These are phyloP conservation scores for Amblyornis subalaris DNA, from an alignment of 2,113 vertebrate species.

Conservation along the genomic window DNA sequence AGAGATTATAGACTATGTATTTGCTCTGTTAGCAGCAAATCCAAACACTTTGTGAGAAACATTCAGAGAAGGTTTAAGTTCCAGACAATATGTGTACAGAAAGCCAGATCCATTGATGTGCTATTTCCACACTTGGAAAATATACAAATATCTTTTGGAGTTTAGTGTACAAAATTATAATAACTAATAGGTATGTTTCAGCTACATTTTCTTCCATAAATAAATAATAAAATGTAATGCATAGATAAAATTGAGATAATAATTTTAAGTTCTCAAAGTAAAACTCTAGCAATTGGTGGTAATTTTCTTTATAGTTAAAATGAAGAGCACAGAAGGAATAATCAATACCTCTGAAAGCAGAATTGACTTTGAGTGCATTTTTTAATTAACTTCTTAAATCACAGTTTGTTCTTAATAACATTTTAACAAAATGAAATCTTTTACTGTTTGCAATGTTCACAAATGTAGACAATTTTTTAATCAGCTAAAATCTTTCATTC, in stretches of 20 bases:
- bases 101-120: neutral
- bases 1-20: neutral
- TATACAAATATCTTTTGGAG: neutral
- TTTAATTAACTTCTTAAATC: neutral
- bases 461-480: neutral
- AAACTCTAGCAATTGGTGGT: neutral
- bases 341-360: neutral
- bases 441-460: neutral
- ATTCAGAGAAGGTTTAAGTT: neutral
- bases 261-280: neutral
- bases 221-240: neutral
- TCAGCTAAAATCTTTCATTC: neutral
- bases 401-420: neutral
- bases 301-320: neutral
- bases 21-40: neutral
- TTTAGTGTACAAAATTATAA: neutral
- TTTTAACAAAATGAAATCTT: neutral
- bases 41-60: neutral
- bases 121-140: neutral
- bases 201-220: neutral
- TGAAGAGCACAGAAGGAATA: neutral
- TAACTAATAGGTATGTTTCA: neutral
- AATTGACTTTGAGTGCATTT: neutral
- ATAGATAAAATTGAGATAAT: neutral
- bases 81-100: neutral